A percentile compares a stretch with the other conserved stretches of the same genome.
Evolutionary conservation across 2,797 vertebrate species (phyloP).

Genomic region (Calcarius lapponicus): DNA sequence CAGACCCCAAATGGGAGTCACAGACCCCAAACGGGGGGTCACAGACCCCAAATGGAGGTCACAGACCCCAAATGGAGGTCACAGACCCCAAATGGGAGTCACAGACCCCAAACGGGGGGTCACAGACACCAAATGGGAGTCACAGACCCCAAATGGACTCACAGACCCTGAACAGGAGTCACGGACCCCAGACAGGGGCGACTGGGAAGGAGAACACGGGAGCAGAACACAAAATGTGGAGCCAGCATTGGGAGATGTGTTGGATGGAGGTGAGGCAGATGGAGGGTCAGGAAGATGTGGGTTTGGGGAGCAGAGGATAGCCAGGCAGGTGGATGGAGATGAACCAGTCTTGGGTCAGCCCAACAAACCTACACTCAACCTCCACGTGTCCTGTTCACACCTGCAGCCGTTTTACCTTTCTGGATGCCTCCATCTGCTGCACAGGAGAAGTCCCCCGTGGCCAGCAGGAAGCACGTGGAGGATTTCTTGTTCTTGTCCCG

Average conservation of each 20-base stretch:
- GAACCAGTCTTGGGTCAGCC: neutral
- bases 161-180: too few species aligned
- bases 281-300: neutral
- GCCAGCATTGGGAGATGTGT: neutral
- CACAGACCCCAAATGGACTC: neutral
- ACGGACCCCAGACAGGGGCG: too few species aligned
- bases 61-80: neutral
- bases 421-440: slow-evolving; percentile 81
- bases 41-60: too few species aligned
- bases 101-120: too few species aligned
- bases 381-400: neutral
- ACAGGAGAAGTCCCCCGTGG: slow-evolving; percentile 84
- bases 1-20: neutral
- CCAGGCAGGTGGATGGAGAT: neutral
- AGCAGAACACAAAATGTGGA: neutral
- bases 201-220: neutral
- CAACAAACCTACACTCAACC: neutral
- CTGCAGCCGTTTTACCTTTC: slow-evolving; percentile 76
- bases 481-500: slow-evolving; percentile 90
- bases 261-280: neutral
- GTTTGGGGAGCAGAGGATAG: neutral
- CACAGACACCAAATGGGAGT: too few species aligned
- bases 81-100: too few species aligned
- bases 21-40: too few species aligned
- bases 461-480: slow-evolving; percentile 90